Evolutionary conservation across 2,888 invertebrate genomes (phyloP).

Genomic region (Escarpia spicata): DNA sequence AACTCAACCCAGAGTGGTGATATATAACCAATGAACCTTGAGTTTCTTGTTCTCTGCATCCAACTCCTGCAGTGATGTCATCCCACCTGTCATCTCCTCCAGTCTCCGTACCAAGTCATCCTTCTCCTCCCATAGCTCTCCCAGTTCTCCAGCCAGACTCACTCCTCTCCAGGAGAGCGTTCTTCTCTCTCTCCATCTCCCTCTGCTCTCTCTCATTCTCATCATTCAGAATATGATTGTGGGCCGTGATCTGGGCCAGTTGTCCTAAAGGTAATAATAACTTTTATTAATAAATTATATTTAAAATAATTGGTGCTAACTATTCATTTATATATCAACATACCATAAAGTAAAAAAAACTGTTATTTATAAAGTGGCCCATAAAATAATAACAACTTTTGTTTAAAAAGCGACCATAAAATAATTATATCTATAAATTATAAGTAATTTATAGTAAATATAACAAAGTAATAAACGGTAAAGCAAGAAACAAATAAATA

Average conservation of each 20-base stretch:
- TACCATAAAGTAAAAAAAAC: too few relatives aligned
- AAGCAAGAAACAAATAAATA: too few relatives aligned
- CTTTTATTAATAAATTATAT: too few relatives aligned
- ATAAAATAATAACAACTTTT: too few relatives aligned
- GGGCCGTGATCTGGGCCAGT: conserved; percentile 25
- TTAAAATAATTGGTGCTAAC: too few relatives aligned
- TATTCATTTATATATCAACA: too few relatives aligned
- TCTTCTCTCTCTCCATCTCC: conserved; percentile 14
- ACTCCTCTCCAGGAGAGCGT: neutral
- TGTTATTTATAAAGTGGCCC: too few relatives aligned
- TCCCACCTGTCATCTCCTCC: neutral
- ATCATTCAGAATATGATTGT: conserved; percentile 27
- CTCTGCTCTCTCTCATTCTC: conserved; percentile 30
- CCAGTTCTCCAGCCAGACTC: neutral
- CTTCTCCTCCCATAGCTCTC: conserved; percentile 17
- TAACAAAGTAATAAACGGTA: too few relatives aligned
- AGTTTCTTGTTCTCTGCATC: conserved; percentile 18
- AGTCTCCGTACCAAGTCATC: conserved; percentile 13
- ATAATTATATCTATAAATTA: too few relatives aligned
- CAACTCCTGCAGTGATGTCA: neutral
- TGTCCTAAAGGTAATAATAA: neutral
- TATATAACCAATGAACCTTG: neutral
- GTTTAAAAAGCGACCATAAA: too few relatives aligned
- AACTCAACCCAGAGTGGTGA: too few relatives aligned
- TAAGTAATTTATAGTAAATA: too few relatives aligned